These are phyloP conservation scores for Idaea aversata DNA, from an alignment of 2,888 invertebrate genomes.

Conservation along the genomic window DNA sequence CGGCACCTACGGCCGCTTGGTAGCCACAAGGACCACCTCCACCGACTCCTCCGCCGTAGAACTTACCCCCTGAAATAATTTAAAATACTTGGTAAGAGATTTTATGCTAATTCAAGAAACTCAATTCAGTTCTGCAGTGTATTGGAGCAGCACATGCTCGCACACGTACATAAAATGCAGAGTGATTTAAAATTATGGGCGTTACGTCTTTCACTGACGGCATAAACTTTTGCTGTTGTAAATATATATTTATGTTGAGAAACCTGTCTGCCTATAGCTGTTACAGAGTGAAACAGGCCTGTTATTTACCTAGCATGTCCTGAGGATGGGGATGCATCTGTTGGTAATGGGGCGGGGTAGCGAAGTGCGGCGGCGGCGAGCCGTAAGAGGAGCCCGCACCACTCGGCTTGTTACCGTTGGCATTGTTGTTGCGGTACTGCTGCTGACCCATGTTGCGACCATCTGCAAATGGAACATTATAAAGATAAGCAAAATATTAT, in stretches of 20 bases:
- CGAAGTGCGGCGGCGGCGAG: constrained; percentile 75
- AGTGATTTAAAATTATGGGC: too few relatives aligned
- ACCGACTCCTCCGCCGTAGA: constrained; percentile 85
- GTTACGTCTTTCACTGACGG: too few relatives aligned
- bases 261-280: too few relatives aligned
- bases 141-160: too few relatives aligned
- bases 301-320: constrained; percentile 66
- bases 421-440: constrained; percentile 65
- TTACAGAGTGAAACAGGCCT: too few relatives aligned
- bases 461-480: constrained; percentile 37
- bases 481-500: not conserved
- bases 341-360: constrained; percentile 68
- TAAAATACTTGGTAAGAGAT: not conserved
- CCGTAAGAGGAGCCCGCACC: constrained; percentile 72
- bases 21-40: constrained; percentile 82
- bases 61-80: constrained; percentile 82
- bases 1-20: constrained; percentile 83
- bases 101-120: too few relatives aligned
- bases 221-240: too few relatives aligned
- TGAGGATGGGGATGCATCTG: constrained; percentile 77
- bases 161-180: too few relatives aligned
- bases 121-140: too few relatives aligned
- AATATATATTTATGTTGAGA: too few relatives aligned
- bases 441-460: constrained; percentile 66
- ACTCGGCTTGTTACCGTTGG: constrained; percentile 60